phyloP scores from a whole-genome alignment of 2,888 invertebrate species.

The Stenchaetothrips biformis region DNA sequence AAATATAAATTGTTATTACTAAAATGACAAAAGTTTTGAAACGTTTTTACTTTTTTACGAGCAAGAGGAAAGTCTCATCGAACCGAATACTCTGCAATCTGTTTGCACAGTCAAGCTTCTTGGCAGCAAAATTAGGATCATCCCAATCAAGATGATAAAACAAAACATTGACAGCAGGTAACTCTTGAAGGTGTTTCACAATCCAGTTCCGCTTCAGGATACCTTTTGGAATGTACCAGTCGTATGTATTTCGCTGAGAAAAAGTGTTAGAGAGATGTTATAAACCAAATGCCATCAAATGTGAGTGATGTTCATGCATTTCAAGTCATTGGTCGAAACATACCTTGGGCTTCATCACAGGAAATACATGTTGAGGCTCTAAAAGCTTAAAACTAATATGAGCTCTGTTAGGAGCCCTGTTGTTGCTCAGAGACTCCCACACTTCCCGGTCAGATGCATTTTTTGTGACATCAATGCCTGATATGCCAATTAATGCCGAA shows the following conservation, averaged over 20 bases:
- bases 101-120: conserved; percentile 88
- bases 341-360: conserved; percentile 71
- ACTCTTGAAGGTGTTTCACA: conserved; percentile 79
- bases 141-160: conserved; percentile 98
- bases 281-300: background rate
- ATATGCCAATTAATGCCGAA: conserved; percentile 78
- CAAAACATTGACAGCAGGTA: conserved; percentile 89
- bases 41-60: conserved; percentile 45
- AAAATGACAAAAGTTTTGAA: background rate
- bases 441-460: conserved; percentile 85
- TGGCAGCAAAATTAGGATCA: conserved; percentile 89
- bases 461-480: conserved; percentile 78
- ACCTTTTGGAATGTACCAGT: conserved; percentile 93
- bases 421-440: conserved; percentile 88
- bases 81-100: conserved; percentile 59
- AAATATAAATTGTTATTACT: conserved; percentile 33
- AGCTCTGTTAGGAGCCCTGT: conserved; percentile 73
- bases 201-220: conserved; percentile 94
- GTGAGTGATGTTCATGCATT: background rate
- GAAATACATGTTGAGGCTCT: conserved; percentile 78
- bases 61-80: background rate
- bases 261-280: background rate
- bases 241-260: conserved; percentile 67
- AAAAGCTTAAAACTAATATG: conserved; percentile 79
- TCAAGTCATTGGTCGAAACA: conserved; percentile 11